A percentile compares a stretch with the other conserved stretches of the same genome.
Conservation (phyloP, 2,113 vertebrate species). For the Poeciliopsis occidentalis region DNA sequence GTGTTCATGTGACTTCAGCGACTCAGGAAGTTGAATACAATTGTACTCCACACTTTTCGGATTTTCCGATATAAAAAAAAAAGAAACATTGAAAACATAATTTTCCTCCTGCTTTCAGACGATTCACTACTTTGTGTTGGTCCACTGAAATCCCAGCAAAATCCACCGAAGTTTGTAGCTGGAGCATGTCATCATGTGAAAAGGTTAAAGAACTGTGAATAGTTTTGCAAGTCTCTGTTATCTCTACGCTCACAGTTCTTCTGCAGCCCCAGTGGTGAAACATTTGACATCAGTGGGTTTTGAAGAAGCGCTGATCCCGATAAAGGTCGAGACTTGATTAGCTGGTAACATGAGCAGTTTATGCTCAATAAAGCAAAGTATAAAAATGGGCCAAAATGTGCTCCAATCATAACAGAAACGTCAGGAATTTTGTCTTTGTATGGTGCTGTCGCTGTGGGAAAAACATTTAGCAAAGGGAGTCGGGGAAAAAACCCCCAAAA, state of each 20-base stretch:
- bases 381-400: constrained; percentile 24
- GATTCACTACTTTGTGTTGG: not conserved
- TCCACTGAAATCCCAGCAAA: not conserved
- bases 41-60: too few relatives aligned
- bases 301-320: constrained; percentile 16
- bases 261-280: not conserved
- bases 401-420: constrained; percentile 67
- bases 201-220: not conserved
- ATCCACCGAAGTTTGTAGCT: not conserved
- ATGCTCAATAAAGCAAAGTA: constrained; percentile 50
- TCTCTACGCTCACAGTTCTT: not conserved
- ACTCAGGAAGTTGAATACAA: not conserved
- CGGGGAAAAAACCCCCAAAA: not conserved
- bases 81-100: not conserved
- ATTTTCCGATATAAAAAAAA: too few relatives aligned
- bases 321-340: constrained; percentile 56
- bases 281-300: too few relatives aligned
- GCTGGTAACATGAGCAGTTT: constrained; percentile 53
- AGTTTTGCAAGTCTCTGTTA: not conserved
- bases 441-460: constrained; percentile 66
- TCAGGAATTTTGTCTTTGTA: constrained; percentile 65
- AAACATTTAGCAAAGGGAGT: constrained; percentile 41
- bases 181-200: not conserved
- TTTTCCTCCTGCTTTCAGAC: not conserved
- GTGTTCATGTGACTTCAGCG: not conserved